Evolutionary conservation across 2,797 vertebrate genomes (phyloP), one percentile per base, ranked within the genome.

Genomic region (Artibeus lituratus): DNA sequence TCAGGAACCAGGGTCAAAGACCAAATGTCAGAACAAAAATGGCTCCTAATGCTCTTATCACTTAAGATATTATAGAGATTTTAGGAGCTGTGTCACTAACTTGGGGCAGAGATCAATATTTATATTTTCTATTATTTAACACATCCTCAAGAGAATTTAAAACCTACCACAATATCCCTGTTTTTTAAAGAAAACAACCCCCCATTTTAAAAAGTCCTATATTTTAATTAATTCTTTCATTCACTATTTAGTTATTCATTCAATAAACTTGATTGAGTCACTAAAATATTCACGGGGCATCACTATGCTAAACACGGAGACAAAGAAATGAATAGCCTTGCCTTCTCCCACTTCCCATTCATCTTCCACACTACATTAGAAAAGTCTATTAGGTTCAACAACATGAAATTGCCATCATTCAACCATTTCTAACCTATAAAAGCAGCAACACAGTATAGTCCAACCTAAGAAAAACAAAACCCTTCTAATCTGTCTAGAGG

Each of bases 321-420:
- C 73, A 70, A 91, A 51, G 59, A 85, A 49, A 80, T 77, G 24
- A 77, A 67, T 42, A 49, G 29, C 16, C 53, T 82, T 32, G 6
- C n/a, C 78, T 39, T 49, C 29, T 7, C 18, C 37, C 18, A 9
- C 5, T 37, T 62, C 32, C n/a, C 49, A 29, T 80, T 83, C 44
- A 65, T 76, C 77, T 89, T 86, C 51, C 85, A 76, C 39, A 70
- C 5, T 72, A 65, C 88, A 21, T 73, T 83, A 70, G 24, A 73
- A 59, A 90, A 92, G 91, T 80, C 65, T 65, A 70, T 78, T 73
- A 51, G 12, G 21, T 22, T 53, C 32, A 57, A 14, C 10, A 26
- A 86, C 35, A 87, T n/a, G 94, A 87, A 87, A 95, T 47, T 86
- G 55, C 32, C 69, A 62, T 84, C 42, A 83, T 73, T 92, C 76